Conservation (phyloP, 2,888 invertebrate genomes). For the Hirtodrosophila trivittata region DNA sequence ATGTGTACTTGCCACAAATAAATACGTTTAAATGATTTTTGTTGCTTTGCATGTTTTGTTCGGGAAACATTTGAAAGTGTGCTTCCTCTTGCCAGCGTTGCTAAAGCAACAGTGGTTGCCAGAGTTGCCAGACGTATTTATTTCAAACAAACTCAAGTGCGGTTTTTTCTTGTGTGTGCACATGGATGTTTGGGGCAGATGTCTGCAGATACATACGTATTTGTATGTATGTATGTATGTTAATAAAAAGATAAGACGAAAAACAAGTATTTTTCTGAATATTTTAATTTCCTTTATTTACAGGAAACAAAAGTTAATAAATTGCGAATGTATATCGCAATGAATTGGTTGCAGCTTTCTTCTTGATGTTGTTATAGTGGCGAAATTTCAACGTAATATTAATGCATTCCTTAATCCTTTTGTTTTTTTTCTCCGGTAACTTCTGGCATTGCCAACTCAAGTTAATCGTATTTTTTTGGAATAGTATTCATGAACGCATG, state of each 20-base stretch:
- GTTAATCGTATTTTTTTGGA: conserved; percentile 54
- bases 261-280: conserved; percentile 40
- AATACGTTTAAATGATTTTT: conserved; percentile 25
- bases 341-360: conserved; percentile 74
- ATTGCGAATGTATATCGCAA: conserved; percentile 70
- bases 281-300: conserved; percentile 78
- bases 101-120: conserved; percentile 39
- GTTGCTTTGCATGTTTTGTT: conserved; percentile 40
- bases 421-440: conserved; percentile 45
- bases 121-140: conserved; percentile 31
- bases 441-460: conserved; percentile 45
- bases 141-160: too few relatives aligned
- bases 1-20: conserved; percentile 13
- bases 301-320: conserved; percentile 75
- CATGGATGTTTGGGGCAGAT: too few relatives aligned
- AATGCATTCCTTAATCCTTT: conserved; percentile 54
- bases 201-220: background rate
- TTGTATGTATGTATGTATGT: background rate
- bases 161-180: too few relatives aligned
- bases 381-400: conserved; percentile 57
- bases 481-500: conserved; percentile 58
- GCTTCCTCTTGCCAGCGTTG: conserved; percentile 64
- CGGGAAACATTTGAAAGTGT: conserved; percentile 36
- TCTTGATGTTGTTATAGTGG: conserved; percentile 45
- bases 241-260: too few relatives aligned